Percentiles rank a stretch among this genome's conserved stretches.
Evolutionary conservation across 2,888 invertebrate genomes (phyloP).

Genomic region (Pristionchus arcanus): DNA sequence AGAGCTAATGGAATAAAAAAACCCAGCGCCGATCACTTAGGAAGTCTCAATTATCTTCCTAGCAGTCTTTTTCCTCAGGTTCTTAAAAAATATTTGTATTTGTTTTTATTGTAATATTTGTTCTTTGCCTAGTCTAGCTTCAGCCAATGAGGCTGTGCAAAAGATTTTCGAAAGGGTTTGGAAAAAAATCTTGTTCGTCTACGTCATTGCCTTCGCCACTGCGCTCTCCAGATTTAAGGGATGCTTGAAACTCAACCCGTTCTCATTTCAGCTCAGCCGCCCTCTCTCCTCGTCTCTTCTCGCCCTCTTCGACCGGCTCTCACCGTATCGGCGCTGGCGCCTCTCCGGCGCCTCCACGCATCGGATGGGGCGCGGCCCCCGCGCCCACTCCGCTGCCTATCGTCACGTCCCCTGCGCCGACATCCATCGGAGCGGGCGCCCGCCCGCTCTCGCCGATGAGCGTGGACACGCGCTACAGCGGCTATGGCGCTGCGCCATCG

Average conservation of each 20-base stretch:
- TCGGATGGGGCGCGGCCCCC: slow-evolving; percentile 28
- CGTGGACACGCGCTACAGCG: not conserved
- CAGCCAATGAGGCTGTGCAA: no score
- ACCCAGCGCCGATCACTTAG: no score
- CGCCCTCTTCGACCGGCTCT: slow-evolving; percentile 10
- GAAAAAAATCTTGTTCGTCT: no score
- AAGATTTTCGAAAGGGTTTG: no score
- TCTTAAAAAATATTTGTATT: no score
- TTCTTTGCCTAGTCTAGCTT: no score
- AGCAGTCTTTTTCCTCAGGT: no score
- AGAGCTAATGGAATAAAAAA: not conserved
- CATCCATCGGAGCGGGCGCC: not conserved
- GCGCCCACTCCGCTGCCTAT: slow-evolving; percentile 13
- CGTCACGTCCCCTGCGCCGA: slow-evolving; percentile 19
- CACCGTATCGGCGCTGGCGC: not conserved
- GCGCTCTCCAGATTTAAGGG: not conserved
- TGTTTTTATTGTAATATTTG: no score
- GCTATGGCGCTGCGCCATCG: slow-evolving; percentile 2
- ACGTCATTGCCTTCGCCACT: not conserved
- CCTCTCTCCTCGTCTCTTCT: slow-evolving; percentile 39
- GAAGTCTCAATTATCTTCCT: no score
- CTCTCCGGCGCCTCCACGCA: not conserved
- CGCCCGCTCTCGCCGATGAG: slow-evolving; percentile 35
- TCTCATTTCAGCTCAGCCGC: not conserved
- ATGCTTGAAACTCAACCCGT: not conserved